Evolutionary conservation across 2,888 invertebrate genomes (phyloP).

Genomic region (Andrena praecox): DNA sequence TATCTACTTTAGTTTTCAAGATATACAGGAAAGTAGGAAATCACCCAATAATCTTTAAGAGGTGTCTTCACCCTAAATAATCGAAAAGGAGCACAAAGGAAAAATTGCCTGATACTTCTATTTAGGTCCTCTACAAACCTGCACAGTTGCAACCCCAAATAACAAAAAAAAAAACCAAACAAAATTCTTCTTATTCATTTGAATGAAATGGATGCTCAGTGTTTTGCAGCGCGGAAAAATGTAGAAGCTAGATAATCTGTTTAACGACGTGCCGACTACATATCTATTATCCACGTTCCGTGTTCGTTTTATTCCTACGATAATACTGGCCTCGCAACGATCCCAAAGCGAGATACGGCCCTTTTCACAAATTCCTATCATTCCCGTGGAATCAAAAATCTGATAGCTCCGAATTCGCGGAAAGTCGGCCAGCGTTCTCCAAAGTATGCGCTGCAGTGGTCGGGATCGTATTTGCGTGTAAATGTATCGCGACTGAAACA

Average conservation of each 20-base stretch:
- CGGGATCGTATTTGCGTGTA: constrained; percentile 8
- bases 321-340: constrained; percentile 3
- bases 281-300: background rate
- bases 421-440: background rate
- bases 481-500: constrained; percentile 16
- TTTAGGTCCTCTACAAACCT: too few relatives aligned
- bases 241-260: constrained; percentile 7
- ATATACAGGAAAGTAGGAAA: too few relatives aligned
- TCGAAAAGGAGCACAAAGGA: too few relatives aligned
- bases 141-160: too few relatives aligned
- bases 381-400: constrained; percentile 19
- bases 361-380: constrained; percentile 34
- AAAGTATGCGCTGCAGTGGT: background rate
- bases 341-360: background rate
- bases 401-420: constrained; percentile 1
- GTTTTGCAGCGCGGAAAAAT: background rate
- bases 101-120: too few relatives aligned
- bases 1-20: too few relatives aligned
- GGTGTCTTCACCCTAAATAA: too few relatives aligned
- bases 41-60: too few relatives aligned
- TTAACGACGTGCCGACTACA: background rate
- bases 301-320: background rate
- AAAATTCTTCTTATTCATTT: background rate
- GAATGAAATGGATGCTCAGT: background rate
- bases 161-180: too few relatives aligned